Percentiles rank a stretch among this genome's conserved stretches.
Evolutionary conservation across 2,888 invertebrate species (phyloP).

Genomic region (Chouioia cunea): DNA sequence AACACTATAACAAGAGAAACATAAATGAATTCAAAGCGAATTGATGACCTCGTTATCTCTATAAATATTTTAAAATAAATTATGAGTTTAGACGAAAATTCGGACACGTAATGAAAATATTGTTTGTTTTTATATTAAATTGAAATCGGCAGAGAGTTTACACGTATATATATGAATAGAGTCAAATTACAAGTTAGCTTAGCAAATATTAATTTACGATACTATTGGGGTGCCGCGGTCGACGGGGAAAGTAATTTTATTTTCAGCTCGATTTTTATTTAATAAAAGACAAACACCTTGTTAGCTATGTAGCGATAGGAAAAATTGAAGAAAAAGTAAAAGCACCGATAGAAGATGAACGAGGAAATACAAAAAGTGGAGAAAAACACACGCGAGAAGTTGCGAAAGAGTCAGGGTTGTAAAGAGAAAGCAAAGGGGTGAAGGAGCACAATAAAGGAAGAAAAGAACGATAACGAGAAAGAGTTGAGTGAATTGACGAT

Average conservation of each 20-base stretch:
- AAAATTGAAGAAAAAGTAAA: conserved; percentile 13
- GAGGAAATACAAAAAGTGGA: conserved; percentile 4
- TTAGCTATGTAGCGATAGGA: neutral
- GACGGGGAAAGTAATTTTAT: conserved; percentile 35
- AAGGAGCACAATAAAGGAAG: conserved; percentile 9
- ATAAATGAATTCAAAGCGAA: too few species aligned
- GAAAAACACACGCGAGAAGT: conserved; percentile 9
- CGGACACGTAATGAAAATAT: too few species aligned
- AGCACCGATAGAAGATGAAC: conserved; percentile 14
- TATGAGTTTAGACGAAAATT: too few species aligned
- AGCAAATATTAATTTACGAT: conserved; percentile 25
- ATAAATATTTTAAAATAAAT: too few species aligned
- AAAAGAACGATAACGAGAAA: conserved; percentile 43
- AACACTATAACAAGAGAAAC: too few species aligned
- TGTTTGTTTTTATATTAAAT: too few species aligned
- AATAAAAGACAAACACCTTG: conserved; percentile 25
- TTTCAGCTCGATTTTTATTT: conserved; percentile 35
- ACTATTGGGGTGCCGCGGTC: neutral
- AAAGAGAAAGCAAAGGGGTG: conserved; percentile 35
- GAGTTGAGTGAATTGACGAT: conserved; percentile 27
- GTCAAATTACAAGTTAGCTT: neutral
- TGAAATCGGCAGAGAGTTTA: too few species aligned
- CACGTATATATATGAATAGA: neutral
- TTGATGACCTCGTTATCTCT: too few species aligned
- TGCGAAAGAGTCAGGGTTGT: conserved; percentile 35